Evolutionary conservation across 2,113 vertebrate species (phyloP), one percentile per base, ranked within the genome.

Genomic region (Psophia crepitans): DNA sequence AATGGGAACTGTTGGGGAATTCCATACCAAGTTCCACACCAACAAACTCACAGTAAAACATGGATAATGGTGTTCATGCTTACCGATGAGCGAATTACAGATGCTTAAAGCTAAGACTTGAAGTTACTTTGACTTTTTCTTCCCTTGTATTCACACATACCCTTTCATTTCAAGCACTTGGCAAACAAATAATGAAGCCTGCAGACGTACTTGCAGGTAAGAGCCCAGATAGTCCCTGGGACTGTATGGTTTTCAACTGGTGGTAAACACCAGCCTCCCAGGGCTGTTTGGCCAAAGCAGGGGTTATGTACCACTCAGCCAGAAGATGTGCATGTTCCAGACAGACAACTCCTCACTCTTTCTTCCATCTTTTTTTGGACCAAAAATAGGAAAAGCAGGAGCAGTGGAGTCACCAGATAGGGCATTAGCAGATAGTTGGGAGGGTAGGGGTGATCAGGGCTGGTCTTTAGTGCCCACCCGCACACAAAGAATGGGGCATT

Each of bases 151-250:
- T 81, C 19, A 33, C 11, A 78, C 1, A 53, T 2, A 53, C 21
- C 4, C 21, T 90, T 70, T 81, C 18, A 75, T 78, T 71, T 90
- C 61, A 87, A 92, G 41, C 24, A 89, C 51, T 66, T 61, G n/a
- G 23, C 37, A 89, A 71, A 68, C 11, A 90, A 97, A 70, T 44
- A 90, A 51, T 5, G 27, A 65, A 80, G 48, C 49, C 66, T 57
- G 41, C n/a, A 84, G 71, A 33, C 0, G 2, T 3, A 46, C 0
- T 1, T 43, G 61, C 41, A 51, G 49, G 22, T 70, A 65, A 58
- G 28, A 81, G 61, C 39, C 20, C 41, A 87, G 48, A 30, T 21
- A 51, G 21, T 8, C 10, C 53, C 66, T 8, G 12, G 35, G 53
- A 53, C 48, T 41, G 30, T 24, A 10, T 0, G 30, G 16, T 69